Evolutionary conservation across 2,113 vertebrate genomes (phyloP).

Genomic region (Ailuropoda melanoleuca): DNA sequence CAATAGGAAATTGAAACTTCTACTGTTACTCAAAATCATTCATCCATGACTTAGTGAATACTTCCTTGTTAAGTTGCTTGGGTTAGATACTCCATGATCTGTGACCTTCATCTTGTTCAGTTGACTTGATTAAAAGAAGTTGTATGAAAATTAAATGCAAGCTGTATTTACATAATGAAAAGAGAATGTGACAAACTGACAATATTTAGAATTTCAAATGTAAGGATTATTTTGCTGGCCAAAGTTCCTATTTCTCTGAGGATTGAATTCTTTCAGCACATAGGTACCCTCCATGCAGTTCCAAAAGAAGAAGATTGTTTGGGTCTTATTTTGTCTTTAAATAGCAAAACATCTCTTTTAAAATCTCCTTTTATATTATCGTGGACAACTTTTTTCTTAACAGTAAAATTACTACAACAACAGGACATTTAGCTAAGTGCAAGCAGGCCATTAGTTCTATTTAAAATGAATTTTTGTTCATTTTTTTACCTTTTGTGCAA

Average conservation of each 20-base stretch:
- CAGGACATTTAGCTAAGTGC: not conserved
- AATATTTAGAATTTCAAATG: constrained; percentile 62
- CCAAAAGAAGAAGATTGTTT: not conserved
- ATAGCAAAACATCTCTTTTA: not conserved
- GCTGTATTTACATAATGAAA: constrained; percentile 67
- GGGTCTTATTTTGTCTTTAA: not conserved
- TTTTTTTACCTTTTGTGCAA: not conserved
- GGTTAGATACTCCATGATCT: constrained; percentile 57
- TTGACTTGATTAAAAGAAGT: constrained; percentile 69
- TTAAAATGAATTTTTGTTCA: constrained; percentile 26
- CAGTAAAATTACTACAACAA: constrained; percentile 3
- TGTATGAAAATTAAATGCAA: constrained; percentile 67
- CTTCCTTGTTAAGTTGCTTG: constrained; percentile 56
- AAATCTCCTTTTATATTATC: not conserved
- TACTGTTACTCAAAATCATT: constrained; percentile 27
- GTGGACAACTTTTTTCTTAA: constrained; percentile 19
- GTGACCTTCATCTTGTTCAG: constrained; percentile 56
- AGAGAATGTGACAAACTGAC: constrained; percentile 37
- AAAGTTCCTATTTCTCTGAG: constrained; percentile 19
- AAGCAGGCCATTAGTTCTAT: not conserved
- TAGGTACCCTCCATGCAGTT: not conserved
- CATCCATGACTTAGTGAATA: constrained; percentile 43
- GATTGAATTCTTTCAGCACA: constrained; percentile 14
- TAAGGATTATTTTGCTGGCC: constrained; percentile 13
- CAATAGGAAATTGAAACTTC: constrained; percentile 34